Evolutionary conservation across 2,888 invertebrate genomes (phyloP).

Genomic region (Tridacna gigas): DNA sequence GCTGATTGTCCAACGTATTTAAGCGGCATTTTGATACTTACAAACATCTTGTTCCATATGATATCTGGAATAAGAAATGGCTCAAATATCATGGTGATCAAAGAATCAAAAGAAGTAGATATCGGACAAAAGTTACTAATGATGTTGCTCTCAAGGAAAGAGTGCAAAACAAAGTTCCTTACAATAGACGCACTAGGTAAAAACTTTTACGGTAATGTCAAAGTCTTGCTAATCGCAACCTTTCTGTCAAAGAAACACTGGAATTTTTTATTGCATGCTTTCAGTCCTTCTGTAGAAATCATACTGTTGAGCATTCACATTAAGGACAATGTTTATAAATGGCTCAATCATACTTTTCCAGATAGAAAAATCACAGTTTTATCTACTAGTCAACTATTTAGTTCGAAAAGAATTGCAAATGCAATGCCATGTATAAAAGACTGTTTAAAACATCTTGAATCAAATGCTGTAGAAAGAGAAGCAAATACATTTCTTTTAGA

Average conservation of each 20-base stretch:
- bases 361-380: neutral
- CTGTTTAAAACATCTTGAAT: neutral
- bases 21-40: neutral
- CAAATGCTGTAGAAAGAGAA: neutral
- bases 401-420: neutral
- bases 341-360: neutral
- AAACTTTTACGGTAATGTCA: no score
- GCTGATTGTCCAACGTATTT: neutral
- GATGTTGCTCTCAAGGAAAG: neutral
- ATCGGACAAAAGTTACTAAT: neutral
- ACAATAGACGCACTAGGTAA: no score
- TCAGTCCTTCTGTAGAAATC: neutral
- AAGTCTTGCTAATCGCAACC: no score
- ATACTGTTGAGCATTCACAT: neutral
- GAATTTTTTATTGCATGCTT: no score
- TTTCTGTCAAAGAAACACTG: no score
- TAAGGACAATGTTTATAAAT: neutral
- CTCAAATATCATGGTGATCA: constrained; percentile 8
- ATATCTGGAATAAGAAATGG: neutral
- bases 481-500: neutral
- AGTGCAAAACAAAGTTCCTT: neutral
- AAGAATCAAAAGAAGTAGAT: neutral
- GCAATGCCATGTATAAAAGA: constrained; percentile 6
- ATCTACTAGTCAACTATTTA: neutral
- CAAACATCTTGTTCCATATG: constrained; percentile 1